A percentile compares a stretch with the other conserved stretches of the same genome.
These are phyloP conservation scores for Leptopilina myrica DNA, from an alignment of 2,888 invertebrate genomes.

Conservation along the genomic window DNA sequence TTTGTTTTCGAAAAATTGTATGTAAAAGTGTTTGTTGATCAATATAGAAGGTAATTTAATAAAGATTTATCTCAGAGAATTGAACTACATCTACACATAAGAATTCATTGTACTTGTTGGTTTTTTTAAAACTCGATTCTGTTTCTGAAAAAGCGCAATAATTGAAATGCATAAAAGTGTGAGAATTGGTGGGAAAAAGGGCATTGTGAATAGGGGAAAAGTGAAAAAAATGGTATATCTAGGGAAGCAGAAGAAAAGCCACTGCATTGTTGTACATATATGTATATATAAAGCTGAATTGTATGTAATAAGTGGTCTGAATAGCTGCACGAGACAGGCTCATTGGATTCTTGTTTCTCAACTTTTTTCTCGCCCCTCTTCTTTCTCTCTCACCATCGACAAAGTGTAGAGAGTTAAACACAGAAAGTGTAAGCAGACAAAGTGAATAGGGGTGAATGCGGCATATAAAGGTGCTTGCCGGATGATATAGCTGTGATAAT, in stretches of 20 bases:
- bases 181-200: not conserved
- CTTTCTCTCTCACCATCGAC: slow-evolving; percentile 25
- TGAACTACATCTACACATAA: too few relatives aligned
- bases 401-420: slow-evolving; percentile 49
- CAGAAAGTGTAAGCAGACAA: slow-evolving; percentile 42
- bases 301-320: slow-evolving; percentile 51
- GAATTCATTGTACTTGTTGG: not conserved
- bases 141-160: not conserved
- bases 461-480: slow-evolving; percentile 31
- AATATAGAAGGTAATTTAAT: too few relatives aligned
- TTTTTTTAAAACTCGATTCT: not conserved
- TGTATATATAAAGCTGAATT: slow-evolving; percentile 7
- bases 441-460: slow-evolving; percentile 15
- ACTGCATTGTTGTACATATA: slow-evolving; percentile 11
- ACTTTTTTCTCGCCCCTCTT: slow-evolving; percentile 43
- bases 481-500: slow-evolving; percentile 30
- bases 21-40: too few relatives aligned
- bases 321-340: slow-evolving; percentile 53
- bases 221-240: slow-evolving; percentile 41
- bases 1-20: too few relatives aligned
- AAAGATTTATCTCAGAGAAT: too few relatives aligned
- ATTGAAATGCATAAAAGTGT: slow-evolving; percentile 7
- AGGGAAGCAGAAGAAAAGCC: slow-evolving; percentile 47
- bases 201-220: slow-evolving; percentile 37
- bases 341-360: slow-evolving; percentile 53